Evolutionary conservation across 2,113 vertebrate species (phyloP), one percentile per base, ranked within the genome.

Genomic region (Gobiocypris rarus): DNA sequence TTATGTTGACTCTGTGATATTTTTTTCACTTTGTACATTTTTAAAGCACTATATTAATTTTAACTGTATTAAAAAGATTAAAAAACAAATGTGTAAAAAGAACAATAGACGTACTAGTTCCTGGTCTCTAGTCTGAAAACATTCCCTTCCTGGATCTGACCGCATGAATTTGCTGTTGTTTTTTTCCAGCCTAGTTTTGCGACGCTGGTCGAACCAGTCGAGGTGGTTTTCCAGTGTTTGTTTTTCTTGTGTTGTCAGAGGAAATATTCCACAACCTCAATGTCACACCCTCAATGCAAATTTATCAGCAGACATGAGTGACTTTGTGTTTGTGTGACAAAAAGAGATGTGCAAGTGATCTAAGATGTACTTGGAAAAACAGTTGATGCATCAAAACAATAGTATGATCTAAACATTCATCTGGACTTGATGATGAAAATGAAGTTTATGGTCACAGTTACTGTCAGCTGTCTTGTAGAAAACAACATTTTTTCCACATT

Each of bases 241-340:
- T 81, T 61, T 87, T 41, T 86, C 45, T n/a, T 80, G 85, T 90
- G 87, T 88, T 84, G 50, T 81, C 48, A 38, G 41, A 28, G 58
- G 75, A 84, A 89, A 91, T 90, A 87, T 65, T 77, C 81, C 87
- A 83, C 8, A 90, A 92, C 91, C 58, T 69, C 91, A 86, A 90
- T 38, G 74, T 28, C 88, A 85, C 88, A 75, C 89, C 86, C 87
- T 85, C 58, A 75, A 87, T 10, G 43, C 84, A 91, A 90, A 88
- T 80, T 19, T 50, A 34, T 58, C 76, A 26, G 31, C 3, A 63
- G 71, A 52, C 48, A 81, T 76, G 1, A 59, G 56, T 76, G 11
- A 80, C 65, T 75, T 28, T 28, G 43, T 74, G 24, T 74, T 50
- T 71, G 3, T 13, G 3, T 78, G 45, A 88, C 9, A 81, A 56